Conservation (phyloP, 1,140 invertebrate species). For the Drosophila parvula region DNA sequence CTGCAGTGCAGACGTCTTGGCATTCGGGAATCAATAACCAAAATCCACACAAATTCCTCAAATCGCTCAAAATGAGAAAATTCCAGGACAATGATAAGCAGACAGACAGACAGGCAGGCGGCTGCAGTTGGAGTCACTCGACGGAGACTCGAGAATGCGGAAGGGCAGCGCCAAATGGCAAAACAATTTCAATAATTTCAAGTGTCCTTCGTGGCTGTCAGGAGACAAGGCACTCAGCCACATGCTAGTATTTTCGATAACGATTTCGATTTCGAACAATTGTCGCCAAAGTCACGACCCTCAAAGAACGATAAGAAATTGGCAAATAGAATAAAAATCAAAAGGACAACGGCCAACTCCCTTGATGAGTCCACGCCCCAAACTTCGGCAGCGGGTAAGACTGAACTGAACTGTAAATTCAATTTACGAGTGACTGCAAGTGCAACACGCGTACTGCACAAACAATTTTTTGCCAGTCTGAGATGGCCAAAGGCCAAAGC, state of each 20-base stretch:
- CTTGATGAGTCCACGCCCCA: constrained; percentile 23
- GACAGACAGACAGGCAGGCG: constrained; percentile 58
- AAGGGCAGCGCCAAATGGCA: constrained; percentile 57
- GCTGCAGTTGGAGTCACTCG: constrained; percentile 19
- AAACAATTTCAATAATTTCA: constrained; percentile 81
- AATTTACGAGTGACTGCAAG: constrained; percentile 73
- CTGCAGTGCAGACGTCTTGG: constrained; percentile 39
- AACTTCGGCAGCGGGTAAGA: constrained; percentile 12
- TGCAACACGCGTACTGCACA: constrained; percentile 75
- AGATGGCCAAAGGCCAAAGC: constrained; percentile 24
- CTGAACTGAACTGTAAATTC: constrained; percentile 70
- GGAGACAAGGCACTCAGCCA: constrained; percentile 57
- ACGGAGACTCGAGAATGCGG: constrained; percentile 6
- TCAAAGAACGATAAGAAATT: constrained; percentile 62
- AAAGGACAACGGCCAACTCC: constrained; percentile 67
- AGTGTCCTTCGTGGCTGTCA: constrained; percentile 74
- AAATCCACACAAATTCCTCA: constrained; percentile 75
- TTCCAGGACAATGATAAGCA: constrained; percentile 72
- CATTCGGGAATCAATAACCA: constrained; percentile 76
- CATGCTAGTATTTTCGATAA: constrained; percentile 21
- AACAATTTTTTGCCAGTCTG: constrained; percentile 30
- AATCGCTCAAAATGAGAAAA: constrained; percentile 79
- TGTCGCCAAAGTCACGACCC: constrained; percentile 65
- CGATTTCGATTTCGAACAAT: constrained; percentile 56
- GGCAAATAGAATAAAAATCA: constrained; percentile 36